A percentile compares a stretch with the other conserved stretches of the same genome.
Evolutionary conservation across 2,888 invertebrate genomes (phyloP).

Genomic region (Ennomos quercinarius): DNA sequence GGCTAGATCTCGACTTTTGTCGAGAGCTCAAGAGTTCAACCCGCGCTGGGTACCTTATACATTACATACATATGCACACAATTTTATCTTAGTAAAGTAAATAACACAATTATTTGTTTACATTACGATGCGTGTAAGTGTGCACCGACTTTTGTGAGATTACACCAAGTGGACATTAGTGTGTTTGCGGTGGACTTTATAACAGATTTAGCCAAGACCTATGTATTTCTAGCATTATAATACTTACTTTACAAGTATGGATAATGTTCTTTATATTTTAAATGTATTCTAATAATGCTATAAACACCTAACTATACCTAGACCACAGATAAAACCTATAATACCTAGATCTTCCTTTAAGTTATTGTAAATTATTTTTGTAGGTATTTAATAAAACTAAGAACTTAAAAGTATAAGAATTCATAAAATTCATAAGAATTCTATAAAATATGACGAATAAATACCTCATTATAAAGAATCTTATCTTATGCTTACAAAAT

Average conservation of each 20-base stretch:
- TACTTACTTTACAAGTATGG: no score
- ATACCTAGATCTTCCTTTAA: no score
- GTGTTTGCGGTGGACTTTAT: not conserved
- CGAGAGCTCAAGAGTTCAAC: conserved; percentile 83
- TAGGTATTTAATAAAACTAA: no score
- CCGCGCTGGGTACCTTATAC: conserved; percentile 56
- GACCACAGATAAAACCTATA: no score
- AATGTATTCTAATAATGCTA: no score
- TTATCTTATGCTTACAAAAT: not conserved
- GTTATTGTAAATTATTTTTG: no score
- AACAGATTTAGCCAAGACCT: not conserved
- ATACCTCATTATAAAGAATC: not conserved
- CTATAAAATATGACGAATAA: no score
- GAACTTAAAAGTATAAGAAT: no score
- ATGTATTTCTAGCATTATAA: no score
- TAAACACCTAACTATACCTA: no score
- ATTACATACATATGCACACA: conserved; percentile 47
- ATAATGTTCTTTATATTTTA: no score
- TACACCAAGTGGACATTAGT: conserved; percentile 12
- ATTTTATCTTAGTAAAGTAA: conserved; percentile 54
- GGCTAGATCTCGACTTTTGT: conserved; percentile 60
- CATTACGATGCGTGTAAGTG: conserved; percentile 44
- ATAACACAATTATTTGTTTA: conserved; percentile 51
- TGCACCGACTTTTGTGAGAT: conserved; percentile 27
- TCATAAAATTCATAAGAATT: no score